phyloP scores from a whole-genome alignment of 1,140 invertebrate genomes.

The Drosophila micromelanica region DNA sequence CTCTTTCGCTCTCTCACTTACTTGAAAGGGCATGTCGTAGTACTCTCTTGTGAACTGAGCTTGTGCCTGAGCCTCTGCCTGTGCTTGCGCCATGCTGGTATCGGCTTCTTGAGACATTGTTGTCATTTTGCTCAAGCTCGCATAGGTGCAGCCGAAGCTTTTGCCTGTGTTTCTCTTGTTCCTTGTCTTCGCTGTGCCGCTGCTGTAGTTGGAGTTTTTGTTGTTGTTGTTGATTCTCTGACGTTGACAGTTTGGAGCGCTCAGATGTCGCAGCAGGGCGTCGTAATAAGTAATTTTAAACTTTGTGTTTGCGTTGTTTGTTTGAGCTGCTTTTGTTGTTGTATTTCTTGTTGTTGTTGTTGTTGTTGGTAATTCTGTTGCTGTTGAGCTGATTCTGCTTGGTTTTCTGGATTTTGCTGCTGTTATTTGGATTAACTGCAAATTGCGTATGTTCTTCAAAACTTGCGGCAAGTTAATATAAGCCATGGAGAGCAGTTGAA shows the following conservation, averaged over 20 bases:
- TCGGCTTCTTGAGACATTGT: slow-evolving; percentile 49
- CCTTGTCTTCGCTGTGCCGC: not conserved
- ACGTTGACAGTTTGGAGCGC: slow-evolving; percentile 7
- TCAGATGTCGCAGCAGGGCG: slow-evolving; percentile 32
- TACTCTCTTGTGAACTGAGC: slow-evolving; percentile 56
- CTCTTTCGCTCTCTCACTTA: slow-evolving; percentile 47
- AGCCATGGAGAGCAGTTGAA: slow-evolving; percentile 31
- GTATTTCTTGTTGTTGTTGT: slow-evolving; percentile 34
- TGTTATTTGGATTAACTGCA: slow-evolving; percentile 49
- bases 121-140: slow-evolving; percentile 50
- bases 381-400: slow-evolving; percentile 1
- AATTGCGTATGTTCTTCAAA: slow-evolving; percentile 63
- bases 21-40: slow-evolving; percentile 60
- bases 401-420: slow-evolving; percentile 8
- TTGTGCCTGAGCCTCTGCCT: slow-evolving; percentile 28
- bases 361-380: slow-evolving; percentile 27
- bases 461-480: slow-evolving; percentile 39
- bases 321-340: slow-evolving; percentile 32
- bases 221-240: not conserved
- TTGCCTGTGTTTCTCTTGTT: slow-evolving; percentile 18
- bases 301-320: slow-evolving; percentile 38
- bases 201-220: not conserved
- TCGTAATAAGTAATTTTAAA: slow-evolving; percentile 21
- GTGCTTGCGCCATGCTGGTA: slow-evolving; percentile 11
- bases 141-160: slow-evolving; percentile 46